Percentiles rank a stretch among this genome's conserved stretches.
Conservation (phyloP, 2,888 invertebrate species). For the Epistrophella euchroma region DNA sequence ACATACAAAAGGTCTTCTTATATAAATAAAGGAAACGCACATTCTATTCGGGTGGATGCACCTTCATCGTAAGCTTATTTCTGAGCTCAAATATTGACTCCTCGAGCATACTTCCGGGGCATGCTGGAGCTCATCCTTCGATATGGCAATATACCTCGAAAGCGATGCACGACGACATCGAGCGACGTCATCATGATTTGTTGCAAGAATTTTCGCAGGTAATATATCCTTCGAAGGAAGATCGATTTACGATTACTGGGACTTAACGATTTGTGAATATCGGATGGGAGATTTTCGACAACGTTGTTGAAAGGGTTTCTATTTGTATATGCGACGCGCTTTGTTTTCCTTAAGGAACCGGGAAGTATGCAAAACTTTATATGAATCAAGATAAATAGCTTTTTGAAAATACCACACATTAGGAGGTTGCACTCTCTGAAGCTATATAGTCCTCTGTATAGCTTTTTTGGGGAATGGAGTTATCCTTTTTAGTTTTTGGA, state of each 20-base stretch:
- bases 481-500: slow-evolving; percentile 35
- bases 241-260: slow-evolving; percentile 74
- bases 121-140: slow-evolving; percentile 47
- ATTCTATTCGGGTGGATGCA: slow-evolving; percentile 65
- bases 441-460: background rate
- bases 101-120: slow-evolving; percentile 60
- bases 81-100: slow-evolving; percentile 70
- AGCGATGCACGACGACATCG: slow-evolving; percentile 10
- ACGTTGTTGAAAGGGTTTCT: slow-evolving; percentile 49
- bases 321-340: slow-evolving; percentile 30
- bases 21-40: slow-evolving; percentile 61
- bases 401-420: slow-evolving; percentile 66
- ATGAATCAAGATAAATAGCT: slow-evolving; percentile 74
- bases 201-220: slow-evolving; percentile 68
- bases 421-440: slow-evolving; percentile 21
- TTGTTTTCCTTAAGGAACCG: slow-evolving; percentile 60
- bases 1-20: slow-evolving; percentile 27
- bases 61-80: slow-evolving; percentile 69
- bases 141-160: background rate
- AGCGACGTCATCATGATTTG: slow-evolving; percentile 66
- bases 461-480: slow-evolving; percentile 1
- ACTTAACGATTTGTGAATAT: slow-evolving; percentile 75
- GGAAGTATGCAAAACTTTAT: slow-evolving; percentile 70
- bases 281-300: slow-evolving; percentile 57
- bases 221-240: slow-evolving; percentile 73